phyloP scores from a whole-genome alignment of 1,140 invertebrate species.

The Scaptomyza montana region DNA sequence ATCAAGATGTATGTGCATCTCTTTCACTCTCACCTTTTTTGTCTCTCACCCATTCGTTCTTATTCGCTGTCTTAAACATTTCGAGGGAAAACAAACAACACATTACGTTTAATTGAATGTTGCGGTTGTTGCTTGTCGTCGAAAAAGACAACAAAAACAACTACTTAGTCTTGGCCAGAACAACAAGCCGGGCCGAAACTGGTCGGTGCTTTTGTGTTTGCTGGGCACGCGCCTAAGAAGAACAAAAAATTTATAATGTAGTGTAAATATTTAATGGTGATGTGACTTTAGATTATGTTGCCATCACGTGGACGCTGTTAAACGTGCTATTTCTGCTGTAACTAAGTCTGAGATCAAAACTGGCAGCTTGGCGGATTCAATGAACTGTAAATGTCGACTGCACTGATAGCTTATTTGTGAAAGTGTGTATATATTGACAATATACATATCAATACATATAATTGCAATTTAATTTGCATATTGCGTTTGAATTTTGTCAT shows the following conservation, averaged over 20 bases:
- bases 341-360: constrained; percentile 4
- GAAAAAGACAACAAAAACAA: constrained; percentile 7
- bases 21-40: neutral
- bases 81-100: constrained; percentile 75
- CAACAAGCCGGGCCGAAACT: neutral
- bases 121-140: constrained; percentile 62
- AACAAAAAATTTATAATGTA: constrained; percentile 75
- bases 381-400: constrained; percentile 63
- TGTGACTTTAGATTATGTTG: constrained; percentile 74
- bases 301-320: constrained; percentile 74
- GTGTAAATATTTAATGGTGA: constrained; percentile 82
- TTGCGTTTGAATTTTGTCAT: no score
- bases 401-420: constrained; percentile 26
- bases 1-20: constrained; percentile 35
- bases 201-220: constrained; percentile 37
- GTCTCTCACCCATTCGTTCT: neutral
- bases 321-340: constrained; percentile 55
- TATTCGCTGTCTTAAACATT: constrained; percentile 25
- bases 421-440: neutral
- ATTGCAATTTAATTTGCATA: no score
- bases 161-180: constrained; percentile 23
- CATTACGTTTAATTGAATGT: constrained; percentile 81
- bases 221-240: constrained; percentile 53
- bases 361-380: constrained; percentile 58
- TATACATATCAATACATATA: no score